phyloP scores from a whole-genome alignment of 2,797 vertebrate genomes.

The Spheniscus humboldti region DNA sequence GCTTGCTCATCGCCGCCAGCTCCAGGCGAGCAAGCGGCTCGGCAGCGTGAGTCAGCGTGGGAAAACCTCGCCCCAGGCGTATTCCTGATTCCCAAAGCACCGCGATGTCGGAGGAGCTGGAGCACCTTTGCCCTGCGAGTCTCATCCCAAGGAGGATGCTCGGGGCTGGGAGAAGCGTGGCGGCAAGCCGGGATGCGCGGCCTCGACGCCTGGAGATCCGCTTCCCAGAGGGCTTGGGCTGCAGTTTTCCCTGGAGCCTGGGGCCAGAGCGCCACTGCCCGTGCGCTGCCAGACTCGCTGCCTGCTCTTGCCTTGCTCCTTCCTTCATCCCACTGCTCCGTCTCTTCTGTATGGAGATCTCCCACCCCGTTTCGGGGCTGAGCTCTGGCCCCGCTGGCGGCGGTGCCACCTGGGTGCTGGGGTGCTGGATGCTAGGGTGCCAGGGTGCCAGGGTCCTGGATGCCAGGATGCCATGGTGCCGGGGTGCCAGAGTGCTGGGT shows the following conservation, averaged over 20 bases:
- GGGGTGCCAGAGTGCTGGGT: not conserved
- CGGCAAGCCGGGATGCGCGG: accelerated
- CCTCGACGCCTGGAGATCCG: not conserved
- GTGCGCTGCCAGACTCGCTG: not conserved
- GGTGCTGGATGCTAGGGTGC: not conserved
- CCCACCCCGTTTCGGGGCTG: not conserved
- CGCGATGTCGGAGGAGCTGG: not conserved
- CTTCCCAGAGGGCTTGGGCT: not conserved
- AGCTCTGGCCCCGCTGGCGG: not conserved
- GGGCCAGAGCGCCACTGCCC: accelerated
- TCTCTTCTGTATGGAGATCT: not conserved
- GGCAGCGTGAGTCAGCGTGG: conserved; percentile 53
- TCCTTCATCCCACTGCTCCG: not conserved
- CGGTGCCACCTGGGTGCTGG: not conserved
- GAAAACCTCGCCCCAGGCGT: not conserved
- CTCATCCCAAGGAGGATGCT: not conserved
- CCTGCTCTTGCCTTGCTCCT: not conserved
- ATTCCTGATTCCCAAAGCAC: conserved; percentile 3
- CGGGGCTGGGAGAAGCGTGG: not conserved
- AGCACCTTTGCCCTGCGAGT: not conserved
- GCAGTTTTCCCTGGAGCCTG: not conserved
- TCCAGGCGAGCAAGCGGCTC: not conserved
- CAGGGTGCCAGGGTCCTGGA: too few species aligned
- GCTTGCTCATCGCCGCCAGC: not conserved
- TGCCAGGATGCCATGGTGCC: too few species aligned